Percentiles rank a stretch among this genome's conserved stretches.
Conservation (phyloP, 2,113 vertebrate genomes). For the Malaclemys terrapin region DNA sequence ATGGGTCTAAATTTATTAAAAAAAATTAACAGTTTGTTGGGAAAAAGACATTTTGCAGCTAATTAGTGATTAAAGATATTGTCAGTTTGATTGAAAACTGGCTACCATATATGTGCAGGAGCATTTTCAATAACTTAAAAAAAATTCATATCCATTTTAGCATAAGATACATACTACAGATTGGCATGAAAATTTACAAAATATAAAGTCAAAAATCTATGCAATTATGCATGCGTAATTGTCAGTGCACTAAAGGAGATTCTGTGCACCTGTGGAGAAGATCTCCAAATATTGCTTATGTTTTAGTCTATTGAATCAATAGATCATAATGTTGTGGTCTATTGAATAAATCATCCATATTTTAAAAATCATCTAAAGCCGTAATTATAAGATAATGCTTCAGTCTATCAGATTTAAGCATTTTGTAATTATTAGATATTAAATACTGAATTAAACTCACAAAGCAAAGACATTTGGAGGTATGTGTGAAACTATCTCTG, state of each 20-base stretch:
- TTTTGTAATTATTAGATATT: neutral
- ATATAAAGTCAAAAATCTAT: neutral
- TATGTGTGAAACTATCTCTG: neutral
- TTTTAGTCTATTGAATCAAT: neutral
- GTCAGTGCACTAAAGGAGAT: neutral
- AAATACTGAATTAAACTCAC: neutral
- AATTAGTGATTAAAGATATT: neutral
- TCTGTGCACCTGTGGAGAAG: neutral
- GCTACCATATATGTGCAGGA: neutral
- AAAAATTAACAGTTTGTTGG: neutral
- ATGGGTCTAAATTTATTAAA: neutral
- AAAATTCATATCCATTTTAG: neutral
- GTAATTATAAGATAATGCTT: neutral
- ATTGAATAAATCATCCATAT: neutral
- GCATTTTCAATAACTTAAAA: neutral
- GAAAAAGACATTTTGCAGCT: neutral
- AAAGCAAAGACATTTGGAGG: neutral
- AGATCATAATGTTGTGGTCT: neutral
- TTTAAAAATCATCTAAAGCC: neutral
- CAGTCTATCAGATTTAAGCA: neutral
- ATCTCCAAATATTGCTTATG: neutral
- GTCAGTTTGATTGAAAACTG: neutral
- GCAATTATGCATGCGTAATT: neutral
- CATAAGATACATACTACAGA: neutral
- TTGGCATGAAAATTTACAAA: neutral